phyloP scores from a whole-genome alignment of 2,113 vertebrate species.

The Saccopteryx bilineata region DNA sequence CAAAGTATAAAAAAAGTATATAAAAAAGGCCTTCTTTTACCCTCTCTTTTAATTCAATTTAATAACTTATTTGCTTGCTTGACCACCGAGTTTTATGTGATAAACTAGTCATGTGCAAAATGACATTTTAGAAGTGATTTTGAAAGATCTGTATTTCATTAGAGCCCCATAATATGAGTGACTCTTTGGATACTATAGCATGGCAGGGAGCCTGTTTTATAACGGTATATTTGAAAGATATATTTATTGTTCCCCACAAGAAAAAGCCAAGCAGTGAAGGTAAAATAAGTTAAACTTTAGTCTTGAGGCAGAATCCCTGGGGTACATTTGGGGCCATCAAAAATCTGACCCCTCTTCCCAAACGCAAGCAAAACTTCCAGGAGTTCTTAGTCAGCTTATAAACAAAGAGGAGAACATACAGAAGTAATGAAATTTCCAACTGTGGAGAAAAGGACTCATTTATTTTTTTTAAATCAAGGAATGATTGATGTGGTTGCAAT shows the following conservation, averaged over 20 bases:
- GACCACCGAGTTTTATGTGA: conserved; percentile 49
- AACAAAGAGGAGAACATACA: conserved; percentile 82
- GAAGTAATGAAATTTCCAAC: conserved; percentile 88
- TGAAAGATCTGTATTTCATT: conserved; percentile 83
- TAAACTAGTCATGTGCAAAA: conserved; percentile 75
- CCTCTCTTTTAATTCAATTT: conserved; percentile 38
- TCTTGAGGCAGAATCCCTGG: conserved; percentile 77
- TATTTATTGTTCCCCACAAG: conserved; percentile 80
- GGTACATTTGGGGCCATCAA: conserved; percentile 81
- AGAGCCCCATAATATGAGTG: conserved; percentile 72
- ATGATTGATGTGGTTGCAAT: conserved; percentile 87
- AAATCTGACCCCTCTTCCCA: conserved; percentile 85
- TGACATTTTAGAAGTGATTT: conserved; percentile 75
- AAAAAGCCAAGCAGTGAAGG: conserved; percentile 77
- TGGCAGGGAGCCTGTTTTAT: conserved; percentile 76
- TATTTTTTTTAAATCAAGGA: conserved; percentile 83
- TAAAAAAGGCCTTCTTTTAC: not conserved
- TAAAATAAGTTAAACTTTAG: conserved; percentile 79
- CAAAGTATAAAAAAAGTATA: not conserved
- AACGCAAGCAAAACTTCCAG: conserved; percentile 86
- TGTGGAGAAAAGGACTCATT: conserved; percentile 83
- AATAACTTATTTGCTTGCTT: conserved; percentile 69
- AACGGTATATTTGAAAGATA: conserved; percentile 79
- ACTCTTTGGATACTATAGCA: conserved; percentile 67
- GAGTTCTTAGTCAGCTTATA: conserved; percentile 86